A percentile compares a stretch with the other conserved stretches of the same genome.
Evolutionary conservation across 1,140 invertebrate species (phyloP).

Genomic region (Listronotus oregonensis): DNA sequence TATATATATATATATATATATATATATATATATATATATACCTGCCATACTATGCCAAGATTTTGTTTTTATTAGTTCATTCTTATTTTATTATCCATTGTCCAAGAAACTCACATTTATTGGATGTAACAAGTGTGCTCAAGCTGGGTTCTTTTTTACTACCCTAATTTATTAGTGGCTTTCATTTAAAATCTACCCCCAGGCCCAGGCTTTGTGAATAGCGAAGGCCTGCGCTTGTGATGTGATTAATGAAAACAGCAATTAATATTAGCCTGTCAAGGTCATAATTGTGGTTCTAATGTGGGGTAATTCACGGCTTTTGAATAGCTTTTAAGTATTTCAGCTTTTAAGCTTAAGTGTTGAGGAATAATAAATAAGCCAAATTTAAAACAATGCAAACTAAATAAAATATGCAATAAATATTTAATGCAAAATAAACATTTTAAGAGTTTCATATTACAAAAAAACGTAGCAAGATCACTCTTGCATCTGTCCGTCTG

Average conservation of each 20-base stretch:
- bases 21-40: too few species aligned
- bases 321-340: slow-evolving; percentile 4
- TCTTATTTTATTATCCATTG: too few species aligned
- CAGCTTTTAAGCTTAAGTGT: not conserved
- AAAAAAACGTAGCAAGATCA: too few species aligned
- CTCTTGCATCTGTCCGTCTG: too few species aligned
- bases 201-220: slow-evolving; percentile 5
- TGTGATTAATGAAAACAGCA: slow-evolving; percentile 42
- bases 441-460: too few species aligned
- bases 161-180: slow-evolving; percentile 27
- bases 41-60: too few species aligned
- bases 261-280: slow-evolving; percentile 41
- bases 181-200: slow-evolving; percentile 12
- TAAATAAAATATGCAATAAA: too few species aligned
- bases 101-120: not conserved
- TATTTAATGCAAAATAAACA: too few species aligned
- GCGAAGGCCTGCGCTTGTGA: not conserved
- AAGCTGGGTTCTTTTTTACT: slow-evolving; percentile 12
- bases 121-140: slow-evolving; percentile 19
- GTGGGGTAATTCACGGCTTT: slow-evolving; percentile 29
- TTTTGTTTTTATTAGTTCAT: too few species aligned
- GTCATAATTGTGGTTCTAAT: slow-evolving; percentile 36
- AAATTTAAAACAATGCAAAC: too few species aligned
- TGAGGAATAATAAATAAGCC: not conserved
- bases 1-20: too few species aligned